Evolutionary conservation across 2,113 vertebrate genomes (phyloP), one percentile per base, ranked within the genome.

Genomic region (Clarias macrocephalus): DNA sequence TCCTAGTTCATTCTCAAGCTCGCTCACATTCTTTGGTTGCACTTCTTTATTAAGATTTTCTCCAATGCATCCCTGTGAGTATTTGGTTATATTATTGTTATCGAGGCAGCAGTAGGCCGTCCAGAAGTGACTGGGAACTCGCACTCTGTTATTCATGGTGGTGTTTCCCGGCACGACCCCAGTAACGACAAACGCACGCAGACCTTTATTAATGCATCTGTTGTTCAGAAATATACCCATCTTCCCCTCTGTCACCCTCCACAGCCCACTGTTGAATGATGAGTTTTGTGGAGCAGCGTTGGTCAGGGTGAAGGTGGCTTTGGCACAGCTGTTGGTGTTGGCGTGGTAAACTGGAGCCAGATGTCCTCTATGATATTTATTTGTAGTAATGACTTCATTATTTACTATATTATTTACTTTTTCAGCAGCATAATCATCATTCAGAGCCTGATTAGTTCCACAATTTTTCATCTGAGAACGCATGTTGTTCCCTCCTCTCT

Each of bases 221-320:
- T 1, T 9, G 1, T 0, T 25, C 21, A 63, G n/a, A n/a, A n/a
- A n/a, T n/a, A n/a, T n/a, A n/a, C n/a, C 16, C 6, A 13, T 8
- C 0, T 13, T 12, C 33, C 37, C 48, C 80, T n/a, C n/a, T n/a
- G n/a, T n/a, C n/a, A n/a, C n/a, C n/a, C n/a, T n/a, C n/a, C n/a
- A n/a, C n/a, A n/a, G n/a, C n/a, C n/a, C n/a, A n/a, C n/a, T n/a
- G n/a, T 88, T 86, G 28, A 88, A 85, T 10, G 37, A 66, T 0
- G 0, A 0, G 0, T 68, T 0, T 23, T 88, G 88, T 68, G 88
- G 88, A 16, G 88, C 88, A 63, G 88, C 88, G 52, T 88, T 88
- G 33, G 88, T 88, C 42, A 88, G 80, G 0, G 80, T 87, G 56
- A 83, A 87, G 25, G 86, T 87, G 48, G 80, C 68, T 16, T 65